Evolutionary conservation across 1,140 invertebrate genomes (phyloP).

Genomic region (Drosophila parvula): DNA sequence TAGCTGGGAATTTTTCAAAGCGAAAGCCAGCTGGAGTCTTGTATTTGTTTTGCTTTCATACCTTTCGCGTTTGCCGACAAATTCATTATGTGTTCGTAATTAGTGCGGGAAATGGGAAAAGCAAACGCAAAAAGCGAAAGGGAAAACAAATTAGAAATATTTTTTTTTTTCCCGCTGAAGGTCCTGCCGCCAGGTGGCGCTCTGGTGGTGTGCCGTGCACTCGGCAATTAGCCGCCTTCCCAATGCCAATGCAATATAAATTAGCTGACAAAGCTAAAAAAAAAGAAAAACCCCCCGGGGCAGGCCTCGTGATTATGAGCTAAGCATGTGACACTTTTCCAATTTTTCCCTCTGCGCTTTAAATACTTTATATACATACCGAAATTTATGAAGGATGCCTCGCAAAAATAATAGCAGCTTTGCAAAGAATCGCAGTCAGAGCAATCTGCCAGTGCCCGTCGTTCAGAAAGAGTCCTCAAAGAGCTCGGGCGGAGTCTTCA

Average conservation of each 20-base stretch:
- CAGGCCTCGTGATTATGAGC: constrained; percentile 6
- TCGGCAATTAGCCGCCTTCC: constrained; percentile 54
- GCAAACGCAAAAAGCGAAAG: constrained; percentile 33
- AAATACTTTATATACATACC: not conserved
- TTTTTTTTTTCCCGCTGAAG: constrained; percentile 7
- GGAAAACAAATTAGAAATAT: constrained; percentile 34
- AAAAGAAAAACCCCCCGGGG: not conserved
- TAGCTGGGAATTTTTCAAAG: constrained; percentile 23
- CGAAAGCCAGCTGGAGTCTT: constrained; percentile 17
- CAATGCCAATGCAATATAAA: constrained; percentile 62
- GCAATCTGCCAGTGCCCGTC: constrained; percentile 13
- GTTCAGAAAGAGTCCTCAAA: constrained; percentile 11
- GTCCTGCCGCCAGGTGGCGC: constrained; percentile 42
- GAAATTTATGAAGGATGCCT: constrained; percentile 32
- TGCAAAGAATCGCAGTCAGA: not conserved
- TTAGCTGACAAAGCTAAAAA: constrained; percentile 41
- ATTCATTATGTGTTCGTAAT: constrained; percentile 54
- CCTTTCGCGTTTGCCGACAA: constrained; percentile 39
- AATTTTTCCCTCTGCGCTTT: not conserved
- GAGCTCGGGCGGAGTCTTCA: constrained; percentile 43
- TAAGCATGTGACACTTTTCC: constrained; percentile 33
- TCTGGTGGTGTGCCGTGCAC: constrained; percentile 41
- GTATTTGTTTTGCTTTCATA: constrained; percentile 34
- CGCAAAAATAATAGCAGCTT: constrained; percentile 35
- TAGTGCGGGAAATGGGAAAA: constrained; percentile 52